These are phyloP conservation scores for Eubasilissa regina DNA, from an alignment of 1,140 invertebrate genomes.

Conservation along the genomic window DNA sequence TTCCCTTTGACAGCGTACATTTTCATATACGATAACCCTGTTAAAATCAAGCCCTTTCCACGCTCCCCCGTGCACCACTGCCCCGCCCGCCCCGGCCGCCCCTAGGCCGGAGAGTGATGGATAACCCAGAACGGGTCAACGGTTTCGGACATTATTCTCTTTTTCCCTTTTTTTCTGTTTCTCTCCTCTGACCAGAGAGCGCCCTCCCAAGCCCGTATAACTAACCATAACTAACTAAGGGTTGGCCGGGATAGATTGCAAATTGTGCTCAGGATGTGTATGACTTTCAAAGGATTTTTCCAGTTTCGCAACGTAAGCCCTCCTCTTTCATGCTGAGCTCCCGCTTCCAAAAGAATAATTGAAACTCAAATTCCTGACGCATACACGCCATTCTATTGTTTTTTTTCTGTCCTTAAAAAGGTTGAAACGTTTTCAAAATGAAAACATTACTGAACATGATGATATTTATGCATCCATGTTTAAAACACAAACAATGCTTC, in stretches of 20 bases:
- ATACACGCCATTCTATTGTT: conserved; percentile 25
- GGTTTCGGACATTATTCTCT: conserved; percentile 61
- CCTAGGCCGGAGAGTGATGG: conserved; percentile 59
- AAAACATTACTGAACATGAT: no score
- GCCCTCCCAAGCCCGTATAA: conserved; percentile 53
- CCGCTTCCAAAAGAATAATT: conserved; percentile 39
- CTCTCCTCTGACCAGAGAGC: conserved; percentile 49
- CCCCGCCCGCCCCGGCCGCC: conserved; percentile 24
- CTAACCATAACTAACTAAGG: conserved; percentile 60
- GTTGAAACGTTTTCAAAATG: not conserved
- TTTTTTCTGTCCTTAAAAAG: conserved; percentile 28
- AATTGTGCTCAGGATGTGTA: conserved; percentile 52
- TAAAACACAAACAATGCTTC: not conserved
- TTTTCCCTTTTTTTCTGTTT: conserved; percentile 58
- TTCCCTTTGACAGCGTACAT: conserved; percentile 42
- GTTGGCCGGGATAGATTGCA: conserved; percentile 53
- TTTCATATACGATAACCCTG: conserved; percentile 43
- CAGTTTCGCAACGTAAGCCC: conserved; percentile 41
- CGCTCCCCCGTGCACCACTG: conserved; percentile 5
- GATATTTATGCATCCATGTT: not conserved
- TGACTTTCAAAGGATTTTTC: conserved; percentile 56
- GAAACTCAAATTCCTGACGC: conserved; percentile 40
- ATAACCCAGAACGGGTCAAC: conserved; percentile 61
- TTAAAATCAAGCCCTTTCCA: conserved; percentile 46
- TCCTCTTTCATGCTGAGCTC: conserved; percentile 43